Conservation (phyloP, 2,888 invertebrate species). For the Nephrotoma flavescens region DNA sequence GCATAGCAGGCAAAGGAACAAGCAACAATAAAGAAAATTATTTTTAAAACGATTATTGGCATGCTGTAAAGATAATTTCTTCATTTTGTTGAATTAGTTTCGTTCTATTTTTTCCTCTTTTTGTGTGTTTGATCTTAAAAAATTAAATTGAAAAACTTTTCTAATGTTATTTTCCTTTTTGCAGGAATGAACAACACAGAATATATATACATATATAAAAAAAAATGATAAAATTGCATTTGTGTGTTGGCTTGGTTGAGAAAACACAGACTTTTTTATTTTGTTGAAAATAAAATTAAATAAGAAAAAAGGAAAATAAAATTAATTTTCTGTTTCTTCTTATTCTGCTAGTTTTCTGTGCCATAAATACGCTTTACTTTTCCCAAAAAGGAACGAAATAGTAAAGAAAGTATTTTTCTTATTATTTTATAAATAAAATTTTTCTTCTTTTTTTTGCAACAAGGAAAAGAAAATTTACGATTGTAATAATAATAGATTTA, state of each 20-base stretch:
- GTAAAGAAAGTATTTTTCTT: not conserved
- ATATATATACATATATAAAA: not conserved
- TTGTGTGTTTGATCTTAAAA: not conserved
- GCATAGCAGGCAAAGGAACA: not conserved
- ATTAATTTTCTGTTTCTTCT: not conserved
- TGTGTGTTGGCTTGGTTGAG: not conserved
- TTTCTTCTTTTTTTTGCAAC: not conserved
- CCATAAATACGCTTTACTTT: not conserved
- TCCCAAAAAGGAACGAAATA: not conserved
- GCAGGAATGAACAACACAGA: not conserved
- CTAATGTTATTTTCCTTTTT: not conserved
- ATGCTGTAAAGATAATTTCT: not conserved
- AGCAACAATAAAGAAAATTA: not conserved
- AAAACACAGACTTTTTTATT: not conserved
- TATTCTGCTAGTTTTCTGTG: not conserved
- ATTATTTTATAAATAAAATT: not conserved
- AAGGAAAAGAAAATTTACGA: not conserved
- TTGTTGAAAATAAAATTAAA: not conserved
- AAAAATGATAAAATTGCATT: not conserved
- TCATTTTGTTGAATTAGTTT: not conserved
- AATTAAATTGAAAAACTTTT: conserved; percentile 3
- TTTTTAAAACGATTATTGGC: not conserved
- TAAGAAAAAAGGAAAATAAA: not conserved
- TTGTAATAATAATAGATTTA: not conserved
- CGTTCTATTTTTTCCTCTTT: not conserved